A percentile compares a stretch with the other conserved stretches of the same genome.
phyloP scores from a whole-genome alignment of 64 coral and sea anemone species.

The Pocillopora verrucosa region DNA sequence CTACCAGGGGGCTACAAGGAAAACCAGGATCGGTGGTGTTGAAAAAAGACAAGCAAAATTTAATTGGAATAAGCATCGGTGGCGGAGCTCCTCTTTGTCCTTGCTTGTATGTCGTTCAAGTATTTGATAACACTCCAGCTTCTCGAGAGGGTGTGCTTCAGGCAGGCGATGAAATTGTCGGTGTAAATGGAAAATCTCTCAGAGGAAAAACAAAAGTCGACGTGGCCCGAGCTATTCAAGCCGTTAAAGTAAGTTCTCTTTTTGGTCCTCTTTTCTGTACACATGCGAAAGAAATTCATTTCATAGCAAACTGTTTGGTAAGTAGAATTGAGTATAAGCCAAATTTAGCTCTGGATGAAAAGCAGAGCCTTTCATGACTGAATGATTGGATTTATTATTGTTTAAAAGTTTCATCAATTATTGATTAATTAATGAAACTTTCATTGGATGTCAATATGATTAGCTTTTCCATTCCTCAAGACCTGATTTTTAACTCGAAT shows the following conservation, averaged over 20 bases:
- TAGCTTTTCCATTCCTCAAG: not conserved
- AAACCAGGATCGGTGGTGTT: slow-evolving; percentile 87
- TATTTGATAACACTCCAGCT: slow-evolving; percentile 98
- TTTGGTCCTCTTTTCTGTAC: too few relatives aligned
- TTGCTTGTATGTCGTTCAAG: slow-evolving; percentile 97
- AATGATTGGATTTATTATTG: slow-evolving; percentile 38
- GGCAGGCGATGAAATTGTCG: slow-evolving; percentile 99
- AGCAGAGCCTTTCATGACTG: slow-evolving; percentile 6
- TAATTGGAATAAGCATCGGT: slow-evolving; percentile 96
- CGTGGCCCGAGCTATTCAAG: slow-evolving; percentile 96
- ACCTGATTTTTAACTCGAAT: too few relatives aligned
- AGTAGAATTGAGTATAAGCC: not conserved
- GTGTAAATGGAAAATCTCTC: slow-evolving; percentile 97
- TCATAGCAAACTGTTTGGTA: not conserved
- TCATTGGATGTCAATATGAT: not conserved
- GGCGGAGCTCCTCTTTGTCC: slow-evolving; percentile 96
- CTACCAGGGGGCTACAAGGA: slow-evolving; percentile 86
- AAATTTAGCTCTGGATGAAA: not conserved
- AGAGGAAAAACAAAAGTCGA: slow-evolving; percentile 98
- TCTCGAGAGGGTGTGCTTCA: slow-evolving; percentile 88
- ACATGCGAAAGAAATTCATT: not conserved
- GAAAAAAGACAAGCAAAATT: slow-evolving; percentile 97
- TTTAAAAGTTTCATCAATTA: slow-evolving; percentile 15
- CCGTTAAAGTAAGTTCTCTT: slow-evolving; percentile 74
- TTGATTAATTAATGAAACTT: not conserved